Evolutionary conservation across 2,888 invertebrate species (phyloP).

Genomic region (Chrysopilus asiliformis): DNA sequence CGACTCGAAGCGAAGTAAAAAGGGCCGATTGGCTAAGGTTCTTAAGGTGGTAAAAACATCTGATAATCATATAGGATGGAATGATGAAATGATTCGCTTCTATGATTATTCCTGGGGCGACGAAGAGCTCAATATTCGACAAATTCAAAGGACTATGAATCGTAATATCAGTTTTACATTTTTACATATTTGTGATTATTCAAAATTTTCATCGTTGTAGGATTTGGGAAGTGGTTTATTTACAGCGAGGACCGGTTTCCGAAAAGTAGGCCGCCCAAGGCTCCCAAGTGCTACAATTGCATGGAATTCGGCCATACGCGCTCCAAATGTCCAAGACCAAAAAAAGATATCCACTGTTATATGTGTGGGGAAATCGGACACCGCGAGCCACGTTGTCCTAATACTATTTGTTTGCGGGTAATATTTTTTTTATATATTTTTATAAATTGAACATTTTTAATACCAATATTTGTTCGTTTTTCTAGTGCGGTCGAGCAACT

Average conservation of each 20-base stretch:
- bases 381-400: slow-evolving; percentile 50
- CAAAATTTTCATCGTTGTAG: slow-evolving; percentile 3
- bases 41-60: background rate
- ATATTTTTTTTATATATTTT: slow-evolving; percentile 18
- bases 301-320: slow-evolving; percentile 49
- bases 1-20: slow-evolving; percentile 2
- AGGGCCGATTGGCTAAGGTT: background rate
- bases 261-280: slow-evolving; percentile 18
- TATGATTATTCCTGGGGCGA: slow-evolving; percentile 53
- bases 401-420: slow-evolving; percentile 57
- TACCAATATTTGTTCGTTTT: slow-evolving; percentile 7
- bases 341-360: slow-evolving; percentile 43
- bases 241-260: slow-evolving; percentile 26
- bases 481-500: slow-evolving; percentile 53
- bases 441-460: slow-evolving; percentile 1
- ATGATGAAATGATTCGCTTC: slow-evolving; percentile 46
- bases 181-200: background rate
- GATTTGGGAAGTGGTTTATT: slow-evolving; percentile 26
- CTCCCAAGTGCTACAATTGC: slow-evolving; percentile 48
- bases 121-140: slow-evolving; percentile 45
- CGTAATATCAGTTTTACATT: slow-evolving; percentile 37
- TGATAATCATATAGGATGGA: slow-evolving; percentile 27
- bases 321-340: slow-evolving; percentile 43
- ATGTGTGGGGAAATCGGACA: slow-evolving; percentile 58
- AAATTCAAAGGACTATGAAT: slow-evolving; percentile 48